Base-by-base conservation (phyloP, 2,797 vertebrate genomes). In the Apogon hyalosoma region DNA sequence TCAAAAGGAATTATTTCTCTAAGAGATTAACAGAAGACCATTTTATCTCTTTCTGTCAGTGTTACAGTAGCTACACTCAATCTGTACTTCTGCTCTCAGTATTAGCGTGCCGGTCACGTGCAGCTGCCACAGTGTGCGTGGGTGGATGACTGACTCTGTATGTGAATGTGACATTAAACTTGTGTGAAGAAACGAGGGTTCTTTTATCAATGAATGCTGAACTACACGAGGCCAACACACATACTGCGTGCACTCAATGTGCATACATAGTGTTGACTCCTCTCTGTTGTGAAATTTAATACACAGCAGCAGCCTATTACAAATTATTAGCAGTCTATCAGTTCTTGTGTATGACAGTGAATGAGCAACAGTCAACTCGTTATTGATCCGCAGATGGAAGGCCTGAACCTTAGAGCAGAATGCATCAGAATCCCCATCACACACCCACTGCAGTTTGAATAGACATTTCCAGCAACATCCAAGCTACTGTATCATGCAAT, bases 1-100 rank as follows among this genome's bases (percentile, higher is more conserved):
- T 89, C 80, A 87, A 86, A 88, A 80, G 75, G 84, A 88, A 88
- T 80, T 78, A 86, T 84, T 88, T 82, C 72, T 87, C 74, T 71
- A 75, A 69, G 79, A 87, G 86, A 90, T 91, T 84, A 92, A 75
- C 68, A 54, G 55, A 54, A 54, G 52, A 75, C 53, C 63, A 62
- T 78, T 84, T 80, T 80, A 67, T 75, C 64, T 78, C 66, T 65
- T 3, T 46, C 42, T 63, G 43, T 69, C 41, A 4, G 50, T 39
- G 19, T 43, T 63, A 73, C 73, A 63, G 66, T 52, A 61, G 49
- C 53, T 51, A 36, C 64, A 64, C 74, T 73, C 68, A 55, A 62
- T 79, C 70, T 60, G 69, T 33, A 49, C 66, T 66, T 67, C 28
- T 60, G 39, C 33, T 41, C 46, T 65, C 13, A 11, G 69, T 54